phyloP scores from a whole-genome alignment of 2,888 invertebrate species.

The Melanchra persicariae region DNA sequence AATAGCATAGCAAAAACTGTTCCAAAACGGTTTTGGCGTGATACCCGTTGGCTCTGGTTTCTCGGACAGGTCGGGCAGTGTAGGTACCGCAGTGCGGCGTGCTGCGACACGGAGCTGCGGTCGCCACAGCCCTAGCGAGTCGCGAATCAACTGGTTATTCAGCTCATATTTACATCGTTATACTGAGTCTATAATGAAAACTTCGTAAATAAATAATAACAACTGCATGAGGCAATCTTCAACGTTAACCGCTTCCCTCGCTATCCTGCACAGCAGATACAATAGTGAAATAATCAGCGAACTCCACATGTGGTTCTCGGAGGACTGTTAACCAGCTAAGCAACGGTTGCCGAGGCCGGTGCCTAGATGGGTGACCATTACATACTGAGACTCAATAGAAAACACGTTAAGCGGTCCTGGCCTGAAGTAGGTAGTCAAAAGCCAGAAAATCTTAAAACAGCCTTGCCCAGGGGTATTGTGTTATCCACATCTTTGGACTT shows the following conservation, averaged over 20 bases:
- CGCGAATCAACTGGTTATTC: conserved; percentile 57
- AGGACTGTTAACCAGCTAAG: too few species aligned
- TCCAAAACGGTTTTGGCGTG: conserved; percentile 25
- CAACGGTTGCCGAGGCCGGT: neutral
- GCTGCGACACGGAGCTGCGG: conserved; percentile 79
- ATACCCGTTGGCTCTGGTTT: conserved; percentile 41
- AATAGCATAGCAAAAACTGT: neutral
- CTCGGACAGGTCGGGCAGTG: conserved; percentile 62
- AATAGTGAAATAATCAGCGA: too few species aligned
- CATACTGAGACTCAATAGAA: too few species aligned
- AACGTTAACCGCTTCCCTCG: neutral
- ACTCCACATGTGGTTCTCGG: too few species aligned
- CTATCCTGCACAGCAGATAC: too few species aligned
- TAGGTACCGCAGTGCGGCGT: conserved; percentile 84
- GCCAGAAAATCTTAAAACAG: too few species aligned
- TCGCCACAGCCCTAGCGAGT: conserved; percentile 57
- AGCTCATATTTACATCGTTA: conserved; percentile 38
- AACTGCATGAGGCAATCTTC: neutral
- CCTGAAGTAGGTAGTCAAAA: too few species aligned
- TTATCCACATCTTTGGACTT: too few species aligned
- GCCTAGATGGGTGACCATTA: neutral
- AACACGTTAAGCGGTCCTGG: too few species aligned
- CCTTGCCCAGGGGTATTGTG: too few species aligned
- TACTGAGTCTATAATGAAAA: neutral
- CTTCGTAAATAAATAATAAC: neutral